Evolutionary conservation across 2,113 vertebrate genomes (phyloP).

Genomic region (Toxostoma redivivum): DNA sequence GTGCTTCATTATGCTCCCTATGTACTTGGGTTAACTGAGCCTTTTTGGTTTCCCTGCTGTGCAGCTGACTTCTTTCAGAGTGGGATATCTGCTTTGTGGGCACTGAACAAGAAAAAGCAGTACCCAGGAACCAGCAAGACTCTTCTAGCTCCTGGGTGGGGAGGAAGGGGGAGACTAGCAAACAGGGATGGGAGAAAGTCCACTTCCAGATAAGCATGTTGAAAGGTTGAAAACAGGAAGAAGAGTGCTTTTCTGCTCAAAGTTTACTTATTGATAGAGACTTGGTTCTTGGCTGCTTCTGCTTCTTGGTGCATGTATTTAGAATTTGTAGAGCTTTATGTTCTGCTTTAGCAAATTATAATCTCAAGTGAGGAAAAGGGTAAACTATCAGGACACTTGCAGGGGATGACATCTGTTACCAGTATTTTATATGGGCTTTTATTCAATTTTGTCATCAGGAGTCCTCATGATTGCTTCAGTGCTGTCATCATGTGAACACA

Average conservation of each 20-base stretch:
- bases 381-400: neutral
- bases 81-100: neutral
- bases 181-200: neutral
- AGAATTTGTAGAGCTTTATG: neutral
- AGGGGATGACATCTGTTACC: neutral
- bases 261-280: neutral
- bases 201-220: neutral
- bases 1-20: neutral
- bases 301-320: neutral
- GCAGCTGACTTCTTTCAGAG: neutral
- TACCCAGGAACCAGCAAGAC: neutral
- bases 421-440: neutral
- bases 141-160: neutral
- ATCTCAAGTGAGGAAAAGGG: neutral
- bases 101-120: neutral
- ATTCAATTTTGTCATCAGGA: neutral
- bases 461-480: neutral
- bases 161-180: neutral
- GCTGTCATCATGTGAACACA: neutral
- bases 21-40: neutral
- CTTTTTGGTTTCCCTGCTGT: neutral
- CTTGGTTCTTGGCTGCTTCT: neutral
- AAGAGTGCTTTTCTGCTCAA: slow-evolving; percentile 1
- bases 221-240: neutral
- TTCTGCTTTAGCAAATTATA: neutral